Base-by-base conservation (phyloP, 2,888 invertebrate genomes). In the Tuta absoluta region DNA sequence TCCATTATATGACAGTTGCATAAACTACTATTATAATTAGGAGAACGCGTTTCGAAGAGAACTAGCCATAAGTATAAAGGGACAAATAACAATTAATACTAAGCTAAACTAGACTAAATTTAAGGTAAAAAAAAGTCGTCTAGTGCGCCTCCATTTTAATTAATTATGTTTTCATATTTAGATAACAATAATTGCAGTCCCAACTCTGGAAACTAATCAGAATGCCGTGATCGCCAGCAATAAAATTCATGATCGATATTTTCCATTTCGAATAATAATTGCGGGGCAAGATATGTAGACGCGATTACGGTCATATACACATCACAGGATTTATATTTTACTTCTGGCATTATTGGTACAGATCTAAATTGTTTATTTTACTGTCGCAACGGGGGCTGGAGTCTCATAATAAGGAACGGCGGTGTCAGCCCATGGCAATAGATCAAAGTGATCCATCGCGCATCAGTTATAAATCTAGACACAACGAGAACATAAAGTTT, bases 391-490 rank as follows among this genome's bases (percentile, higher is more conserved):
- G 51, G 51, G 21, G 56, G 33, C 19, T 57, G 10, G 24, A 28
- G 33, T 8, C 57, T 57, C 33, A 53, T 59, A 59, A 59, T 59
- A 59, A 59, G 58, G 38, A 21, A 59, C 14, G 28, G 24, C 23
- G 23, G 60, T 49, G 17, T 33, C 28, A 49, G 51, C 11, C 45
- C 19, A 10, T 28, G 48, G 21, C 49, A 49, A 51, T 62, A 62
- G 62, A 62, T 58, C 53, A 53, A 63, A 59, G 51, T 65, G 79
- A 84, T 82, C 75, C 74, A 78, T 79, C 74, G 74, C 71, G 69
- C 77, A 84, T 85, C 77, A 73, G 78, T 79, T 79, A 81, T 85
- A 84, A 84, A 87, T 86, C 84, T 85, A 83, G 85, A 80, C 79
- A 80, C 78, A 84, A 80, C 80, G 75, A 84, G 81, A 84, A 82